phyloP scores from a whole-genome alignment of 2,888 invertebrate genomes.

The Xiphydria camelus region DNA sequence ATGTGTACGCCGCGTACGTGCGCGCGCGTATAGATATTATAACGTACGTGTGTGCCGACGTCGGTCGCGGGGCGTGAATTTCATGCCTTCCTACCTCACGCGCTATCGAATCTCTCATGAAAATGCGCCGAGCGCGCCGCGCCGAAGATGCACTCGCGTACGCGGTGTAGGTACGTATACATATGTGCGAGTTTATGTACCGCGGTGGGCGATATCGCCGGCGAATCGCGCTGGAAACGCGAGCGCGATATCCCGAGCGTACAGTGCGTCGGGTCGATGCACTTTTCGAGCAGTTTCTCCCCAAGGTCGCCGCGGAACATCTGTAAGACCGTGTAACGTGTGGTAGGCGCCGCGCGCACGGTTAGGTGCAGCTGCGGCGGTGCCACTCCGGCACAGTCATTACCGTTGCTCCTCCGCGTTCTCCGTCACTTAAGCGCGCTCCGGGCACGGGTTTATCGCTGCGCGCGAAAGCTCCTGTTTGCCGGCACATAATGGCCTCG shows the following conservation, averaged over 20 bases:
- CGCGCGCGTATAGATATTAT: not conserved
- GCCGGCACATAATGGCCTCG: not conserved
- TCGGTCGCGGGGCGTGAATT: constrained; percentile 9
- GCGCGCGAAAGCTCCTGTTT: not conserved
- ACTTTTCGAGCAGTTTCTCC: constrained; percentile 12
- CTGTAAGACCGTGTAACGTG: constrained; percentile 10
- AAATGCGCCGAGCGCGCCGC: constrained; percentile 25
- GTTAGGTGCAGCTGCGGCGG: constrained; percentile 37
- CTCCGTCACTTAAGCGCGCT: not conserved
- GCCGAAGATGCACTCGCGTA: not conserved
- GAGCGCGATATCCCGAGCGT: not conserved
- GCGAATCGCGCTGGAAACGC: not conserved
- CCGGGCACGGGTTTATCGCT: not conserved
- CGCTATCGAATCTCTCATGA: constrained; percentile 39
- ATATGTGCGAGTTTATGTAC: too few relatives aligned
- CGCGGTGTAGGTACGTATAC: not conserved
- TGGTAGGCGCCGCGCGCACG: constrained; percentile 20
- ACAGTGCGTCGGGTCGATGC: not conserved
- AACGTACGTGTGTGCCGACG: not conserved
- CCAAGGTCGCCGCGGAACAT: constrained; percentile 4
- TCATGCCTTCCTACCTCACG: constrained; percentile 21
- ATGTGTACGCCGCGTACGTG: not conserved
- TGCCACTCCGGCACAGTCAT: constrained; percentile 45
- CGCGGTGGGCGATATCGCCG: too few relatives aligned
- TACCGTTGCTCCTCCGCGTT: constrained; percentile 43